Evolutionary conservation across 2,797 vertebrate species (phyloP).

Genomic region (Phoeniculus purpureus): DNA sequence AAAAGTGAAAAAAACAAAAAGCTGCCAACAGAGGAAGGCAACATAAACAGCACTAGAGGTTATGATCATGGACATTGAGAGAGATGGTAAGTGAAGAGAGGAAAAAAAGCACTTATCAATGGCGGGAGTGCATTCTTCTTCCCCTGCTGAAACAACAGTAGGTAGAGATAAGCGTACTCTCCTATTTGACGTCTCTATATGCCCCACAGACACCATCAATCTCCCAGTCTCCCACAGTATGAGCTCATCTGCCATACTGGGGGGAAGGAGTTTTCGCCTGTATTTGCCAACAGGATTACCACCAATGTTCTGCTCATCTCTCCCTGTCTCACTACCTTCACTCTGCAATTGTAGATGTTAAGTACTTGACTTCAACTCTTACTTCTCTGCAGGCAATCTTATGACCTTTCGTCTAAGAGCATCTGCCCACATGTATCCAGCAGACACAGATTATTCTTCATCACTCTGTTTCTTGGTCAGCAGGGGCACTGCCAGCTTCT

Average conservation of each 20-base stretch:
- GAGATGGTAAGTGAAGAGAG: background rate
- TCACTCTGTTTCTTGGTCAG: background rate
- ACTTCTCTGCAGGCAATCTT: slow-evolving; percentile 8
- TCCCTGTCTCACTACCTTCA: background rate
- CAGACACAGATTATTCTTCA: background rate
- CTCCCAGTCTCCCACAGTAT: background rate
- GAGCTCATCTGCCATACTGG: background rate
- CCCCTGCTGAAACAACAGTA: background rate
- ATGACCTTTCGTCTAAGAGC: background rate
- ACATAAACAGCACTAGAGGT: background rate
- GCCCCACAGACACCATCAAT: background rate
- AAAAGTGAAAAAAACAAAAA: background rate
- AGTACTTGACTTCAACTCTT: background rate
- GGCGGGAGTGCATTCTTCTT: background rate
- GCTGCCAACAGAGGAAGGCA: background rate
- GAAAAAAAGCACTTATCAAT: background rate
- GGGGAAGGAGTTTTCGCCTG: background rate
- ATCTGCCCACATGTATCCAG: background rate
- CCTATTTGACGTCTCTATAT: background rate
- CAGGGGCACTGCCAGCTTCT: background rate
- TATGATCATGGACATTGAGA: background rate
- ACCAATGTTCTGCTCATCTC: background rate
- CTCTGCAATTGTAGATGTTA: background rate
- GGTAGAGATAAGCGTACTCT: background rate
- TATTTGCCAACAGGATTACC: background rate